Evolutionary conservation across 92 coral and sea anemone genomes (phyloP).

Genomic region (Porites divaricata): DNA sequence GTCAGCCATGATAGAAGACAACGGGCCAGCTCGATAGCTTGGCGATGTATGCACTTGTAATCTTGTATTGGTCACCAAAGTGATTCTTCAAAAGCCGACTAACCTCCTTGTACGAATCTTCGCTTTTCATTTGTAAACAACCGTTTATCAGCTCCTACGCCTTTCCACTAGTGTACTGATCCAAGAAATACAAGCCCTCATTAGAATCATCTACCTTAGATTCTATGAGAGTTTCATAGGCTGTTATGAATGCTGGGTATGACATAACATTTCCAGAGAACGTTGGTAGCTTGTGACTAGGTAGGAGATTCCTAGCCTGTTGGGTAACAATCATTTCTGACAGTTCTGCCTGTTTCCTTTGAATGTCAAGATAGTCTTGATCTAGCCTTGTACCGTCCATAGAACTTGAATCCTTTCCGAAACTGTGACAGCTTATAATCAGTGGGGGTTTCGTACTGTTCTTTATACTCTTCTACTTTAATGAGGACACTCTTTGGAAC

Average conservation of each 20-base stretch:
- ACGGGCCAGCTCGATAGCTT: constrained; percentile 59
- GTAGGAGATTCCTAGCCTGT: constrained; percentile 17
- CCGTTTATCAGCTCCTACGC: constrained; percentile 67
- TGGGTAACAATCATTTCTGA: constrained; percentile 59
- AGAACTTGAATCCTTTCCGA: not conserved
- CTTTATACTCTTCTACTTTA: not conserved
- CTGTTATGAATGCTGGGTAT: constrained; percentile 26
- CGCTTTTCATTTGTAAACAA: constrained; percentile 49
- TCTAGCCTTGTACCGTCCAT: not conserved
- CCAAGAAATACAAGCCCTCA: constrained; percentile 67
- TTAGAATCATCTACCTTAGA: constrained; percentile 57
- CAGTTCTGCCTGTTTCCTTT: constrained; percentile 65
- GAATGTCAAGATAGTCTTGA: constrained; percentile 59
- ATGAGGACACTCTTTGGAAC: not conserved
- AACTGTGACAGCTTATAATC: not conserved
- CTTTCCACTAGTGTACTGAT: constrained; percentile 68
- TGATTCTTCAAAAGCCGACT: constrained; percentile 56
- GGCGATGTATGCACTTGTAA: constrained; percentile 41
- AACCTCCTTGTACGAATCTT: constrained; percentile 54
- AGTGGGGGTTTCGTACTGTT: not conserved
- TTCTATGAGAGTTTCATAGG: constrained; percentile 35
- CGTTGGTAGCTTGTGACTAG: constrained; percentile 51
- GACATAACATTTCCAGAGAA: constrained; percentile 53
- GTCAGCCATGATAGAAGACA: no score
- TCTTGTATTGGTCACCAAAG: constrained; percentile 71